Percentiles rank a stretch among this genome's conserved stretches.
These are phyloP conservation scores for Ellobius talpinus DNA, from an alignment of 2,113 vertebrate species.

Conservation along the genomic window DNA sequence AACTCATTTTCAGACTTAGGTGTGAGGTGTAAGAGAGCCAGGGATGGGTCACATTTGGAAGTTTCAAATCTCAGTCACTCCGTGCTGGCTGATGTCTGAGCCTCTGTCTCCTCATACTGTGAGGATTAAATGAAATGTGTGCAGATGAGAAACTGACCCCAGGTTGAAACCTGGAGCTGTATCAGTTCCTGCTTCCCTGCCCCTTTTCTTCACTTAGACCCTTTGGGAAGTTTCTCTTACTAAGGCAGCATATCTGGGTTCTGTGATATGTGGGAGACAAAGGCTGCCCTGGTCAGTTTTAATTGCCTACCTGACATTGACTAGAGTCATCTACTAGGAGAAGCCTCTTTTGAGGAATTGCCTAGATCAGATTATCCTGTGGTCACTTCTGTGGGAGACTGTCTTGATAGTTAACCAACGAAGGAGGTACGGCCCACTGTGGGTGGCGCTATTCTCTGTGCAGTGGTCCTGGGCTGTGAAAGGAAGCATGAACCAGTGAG, in stretches of 20 bases:
- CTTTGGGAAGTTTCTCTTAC: neutral
- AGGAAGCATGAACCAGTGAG: neutral
- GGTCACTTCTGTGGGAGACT: neutral
- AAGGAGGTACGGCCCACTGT: neutral
- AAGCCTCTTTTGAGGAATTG: neutral
- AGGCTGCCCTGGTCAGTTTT: neutral
- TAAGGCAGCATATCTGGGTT: neutral
- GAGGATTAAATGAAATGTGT: neutral
- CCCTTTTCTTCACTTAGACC: neutral
- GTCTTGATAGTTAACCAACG: neutral
- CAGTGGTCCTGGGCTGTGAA: neutral
- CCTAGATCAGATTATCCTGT: neutral
- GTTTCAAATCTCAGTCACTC: neutral
- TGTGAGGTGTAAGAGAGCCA: neutral
- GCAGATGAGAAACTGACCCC: no score
- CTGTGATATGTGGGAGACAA: neutral
- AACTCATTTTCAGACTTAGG: neutral
- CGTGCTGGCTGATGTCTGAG: neutral
- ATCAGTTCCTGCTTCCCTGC: no score
- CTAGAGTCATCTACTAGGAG: neutral
- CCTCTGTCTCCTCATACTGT: neutral
- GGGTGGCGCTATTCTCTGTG: neutral
- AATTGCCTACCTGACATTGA: neutral
- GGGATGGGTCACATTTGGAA: fast-evolving
- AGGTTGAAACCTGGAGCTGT: fast-evolving